Evolutionary conservation across 37 sponge, comb jelly and placozoan genomes (phyloP).

Genomic region (Diacarnus erythraeanus): DNA sequence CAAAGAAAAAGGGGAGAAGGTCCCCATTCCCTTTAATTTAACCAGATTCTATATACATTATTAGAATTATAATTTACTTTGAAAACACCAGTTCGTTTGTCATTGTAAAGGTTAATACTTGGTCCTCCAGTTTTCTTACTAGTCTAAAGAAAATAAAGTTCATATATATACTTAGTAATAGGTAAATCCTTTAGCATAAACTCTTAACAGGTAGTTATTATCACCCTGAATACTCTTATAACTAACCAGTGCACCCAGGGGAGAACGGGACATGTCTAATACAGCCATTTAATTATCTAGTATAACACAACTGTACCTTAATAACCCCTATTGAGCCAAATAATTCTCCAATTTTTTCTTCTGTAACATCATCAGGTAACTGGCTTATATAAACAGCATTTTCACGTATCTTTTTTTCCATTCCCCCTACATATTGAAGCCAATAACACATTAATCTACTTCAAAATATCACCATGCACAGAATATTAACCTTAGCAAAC

Average conservation of each 20-base stretch:
- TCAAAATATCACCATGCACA: no score
- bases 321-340: constrained; percentile 61
- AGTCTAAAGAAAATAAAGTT: constrained; percentile 3
- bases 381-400: constrained; percentile 50
- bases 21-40: no score
- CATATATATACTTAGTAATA: background rate
- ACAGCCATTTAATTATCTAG: background rate
- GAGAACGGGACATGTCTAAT: background rate
- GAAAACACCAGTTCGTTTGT: constrained; percentile 36
- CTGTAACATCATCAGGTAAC: constrained; percentile 37
- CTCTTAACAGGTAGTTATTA: no score
- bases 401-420: constrained; percentile 28
- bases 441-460: background rate
- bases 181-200: background rate
- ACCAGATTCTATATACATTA: no score
- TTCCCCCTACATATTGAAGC: background rate
- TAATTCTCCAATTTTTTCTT: constrained; percentile 29
- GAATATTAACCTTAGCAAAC: no score
- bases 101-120: constrained; percentile 44
- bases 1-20: no score
- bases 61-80: no score
- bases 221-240: no score
- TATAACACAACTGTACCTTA: constrained; percentile 22
- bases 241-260: no score
- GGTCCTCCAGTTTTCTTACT: constrained; percentile 37